phyloP scores from a whole-genome alignment of 2,888 invertebrate genomes.

The Microctonus brassicae region DNA sequence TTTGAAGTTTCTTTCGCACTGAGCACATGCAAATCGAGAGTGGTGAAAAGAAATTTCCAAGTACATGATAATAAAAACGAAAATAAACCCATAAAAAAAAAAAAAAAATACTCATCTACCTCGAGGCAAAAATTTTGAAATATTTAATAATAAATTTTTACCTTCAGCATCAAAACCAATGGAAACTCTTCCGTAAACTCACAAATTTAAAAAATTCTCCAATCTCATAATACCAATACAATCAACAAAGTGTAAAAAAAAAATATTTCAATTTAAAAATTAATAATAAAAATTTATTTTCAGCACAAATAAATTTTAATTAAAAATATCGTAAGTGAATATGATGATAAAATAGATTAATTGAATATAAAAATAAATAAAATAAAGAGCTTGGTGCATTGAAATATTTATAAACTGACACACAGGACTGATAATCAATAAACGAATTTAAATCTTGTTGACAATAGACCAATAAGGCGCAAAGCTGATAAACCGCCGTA shows the following conservation, averaged over 20 bases:
- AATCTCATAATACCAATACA: neutral
- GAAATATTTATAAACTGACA: slow-evolving; percentile 27
- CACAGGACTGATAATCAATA: neutral
- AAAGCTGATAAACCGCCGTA: slow-evolving; percentile 46
- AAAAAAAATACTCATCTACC: slow-evolving; percentile 4
- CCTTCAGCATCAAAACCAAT: neutral
- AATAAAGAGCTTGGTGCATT: too few relatives aligned
- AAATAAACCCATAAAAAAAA: neutral
- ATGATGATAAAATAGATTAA: too few relatives aligned
- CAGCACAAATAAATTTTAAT: too few relatives aligned
- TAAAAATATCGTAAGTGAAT: too few relatives aligned
- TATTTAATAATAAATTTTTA: neutral
- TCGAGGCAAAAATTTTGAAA: neutral
- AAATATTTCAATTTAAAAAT: neutral
- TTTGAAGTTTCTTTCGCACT: slow-evolving; percentile 10
- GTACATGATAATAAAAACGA: neutral
- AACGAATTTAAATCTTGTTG: slow-evolving; percentile 20
- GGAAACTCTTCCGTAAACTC: neutral
- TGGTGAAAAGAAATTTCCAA: neutral
- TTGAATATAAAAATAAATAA: too few relatives aligned
- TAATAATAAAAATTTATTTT: neutral
- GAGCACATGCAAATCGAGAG: neutral
- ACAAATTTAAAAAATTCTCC: neutral
- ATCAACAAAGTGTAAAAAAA: neutral
- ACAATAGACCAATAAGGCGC: slow-evolving; percentile 9